A percentile compares a stretch with the other conserved stretches of the same genome.
These are phyloP conservation scores for honey bee (Apis mellifera) DNA, from an alignment of 1,140 invertebrate species.

Conservation along the genomic window Amel_HAv3.1 CM009943.2:5422001-5422500, in stretches of 20 bases:
- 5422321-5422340: conserved; percentile 38
- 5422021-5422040: conserved; percentile 41
- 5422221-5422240: conserved; percentile 65
- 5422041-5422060: conserved; percentile 64
- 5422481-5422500: neutral
- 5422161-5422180: conserved; percentile 74
- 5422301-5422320: neutral
- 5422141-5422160: conserved; percentile 80
- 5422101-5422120: conserved; percentile 77
- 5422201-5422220: conserved; percentile 38
- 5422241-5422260: conserved; percentile 15
- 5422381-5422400: conserved; percentile 25
- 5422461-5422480: neutral
- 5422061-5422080: conserved; percentile 54
- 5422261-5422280: conserved; percentile 62
- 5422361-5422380: conserved; percentile 31
- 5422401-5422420: conserved; percentile 8
- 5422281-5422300: conserved; percentile 47
- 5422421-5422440: conserved; percentile 41
- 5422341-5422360: conserved; percentile 36
- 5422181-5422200: conserved; percentile 55
- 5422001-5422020: conserved; percentile 63
- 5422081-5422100: conserved; percentile 66
- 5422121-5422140: conserved; percentile 80
- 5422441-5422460: neutral